Percentiles rank a stretch among this genome's conserved stretches.
Evolutionary conservation across 2,113 vertebrate genomes (phyloP).

Genomic region (Sylvilagus bachmani): DNA sequence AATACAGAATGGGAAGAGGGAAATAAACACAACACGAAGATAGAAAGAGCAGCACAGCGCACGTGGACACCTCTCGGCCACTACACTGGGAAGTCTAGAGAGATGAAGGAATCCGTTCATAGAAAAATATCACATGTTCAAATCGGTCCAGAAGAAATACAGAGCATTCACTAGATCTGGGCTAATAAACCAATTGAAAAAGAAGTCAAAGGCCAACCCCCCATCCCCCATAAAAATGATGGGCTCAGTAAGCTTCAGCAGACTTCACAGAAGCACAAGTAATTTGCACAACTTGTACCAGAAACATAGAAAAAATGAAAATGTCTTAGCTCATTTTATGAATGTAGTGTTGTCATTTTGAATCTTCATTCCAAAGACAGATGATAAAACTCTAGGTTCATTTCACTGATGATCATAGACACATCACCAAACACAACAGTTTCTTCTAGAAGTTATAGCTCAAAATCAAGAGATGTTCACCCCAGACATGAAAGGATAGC

Average conservation of each 20-base stretch:
- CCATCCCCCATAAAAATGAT: too few relatives aligned
- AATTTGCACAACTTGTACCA: background rate
- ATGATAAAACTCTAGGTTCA: background rate
- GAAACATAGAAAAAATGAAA: constrained; percentile 32
- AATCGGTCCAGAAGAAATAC: background rate
- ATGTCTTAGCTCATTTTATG: background rate
- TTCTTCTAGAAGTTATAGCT: constrained; percentile 17
- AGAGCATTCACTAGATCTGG: background rate
- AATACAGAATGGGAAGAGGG: background rate
- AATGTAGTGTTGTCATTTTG: background rate
- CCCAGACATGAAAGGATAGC: background rate
- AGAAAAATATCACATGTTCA: background rate
- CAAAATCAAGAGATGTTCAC: constrained; percentile 42
- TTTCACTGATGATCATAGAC: background rate
- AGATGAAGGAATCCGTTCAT: background rate
- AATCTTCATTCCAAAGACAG: background rate
- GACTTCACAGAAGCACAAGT: background rate
- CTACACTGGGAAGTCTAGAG: background rate
- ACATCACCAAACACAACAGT: background rate
- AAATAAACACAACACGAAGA: background rate
- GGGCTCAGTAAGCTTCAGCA: background rate
- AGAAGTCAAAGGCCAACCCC: background rate
- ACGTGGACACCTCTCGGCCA: too few relatives aligned
- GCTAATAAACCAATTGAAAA: background rate
- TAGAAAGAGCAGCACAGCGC: background rate